A percentile compares a stretch with the other conserved stretches of the same genome.
These are phyloP conservation scores for Aspiorhynchus laticeps DNA, from an alignment of 2,113 vertebrate species.

Conservation along the genomic window DNA sequence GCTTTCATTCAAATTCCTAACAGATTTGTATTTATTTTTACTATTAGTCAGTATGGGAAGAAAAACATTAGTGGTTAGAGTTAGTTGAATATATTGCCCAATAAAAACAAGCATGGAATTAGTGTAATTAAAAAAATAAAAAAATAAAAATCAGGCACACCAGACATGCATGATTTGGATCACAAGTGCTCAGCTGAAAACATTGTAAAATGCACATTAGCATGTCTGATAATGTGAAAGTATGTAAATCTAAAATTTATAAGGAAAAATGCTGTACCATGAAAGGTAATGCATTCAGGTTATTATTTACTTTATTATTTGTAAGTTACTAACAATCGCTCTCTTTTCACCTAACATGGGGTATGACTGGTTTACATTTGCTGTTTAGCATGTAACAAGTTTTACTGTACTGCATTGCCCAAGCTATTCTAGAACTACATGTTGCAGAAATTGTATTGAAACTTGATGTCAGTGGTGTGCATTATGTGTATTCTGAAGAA, in stretches of 20 bases:
- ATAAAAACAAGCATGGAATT: neutral
- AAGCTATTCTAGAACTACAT: conserved; percentile 38
- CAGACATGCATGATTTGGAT: conserved; percentile 1
- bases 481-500: conserved; percentile 52
- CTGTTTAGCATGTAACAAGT: conserved; percentile 47
- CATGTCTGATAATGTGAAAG: neutral
- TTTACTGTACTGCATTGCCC: conserved; percentile 35
- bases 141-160: neutral
- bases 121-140: neutral
- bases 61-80: neutral
- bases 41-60: neutral
- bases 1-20: neutral
- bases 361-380: conserved; percentile 39
- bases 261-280: neutral
- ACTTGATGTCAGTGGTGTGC: conserved; percentile 45
- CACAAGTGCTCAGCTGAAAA: neutral
- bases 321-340: conserved; percentile 17
- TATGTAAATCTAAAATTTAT: neutral
- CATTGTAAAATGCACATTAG: neutral
- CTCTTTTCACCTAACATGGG: conserved; percentile 1
- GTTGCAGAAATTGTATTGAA: conserved; percentile 51
- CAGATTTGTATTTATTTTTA: conserved; percentile 32
- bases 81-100: neutral
- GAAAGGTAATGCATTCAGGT: conserved; percentile 29
- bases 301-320: conserved; percentile 25